Base-by-base conservation (phyloP, 2,888 invertebrate genomes). In the Amaurobius ferox region DNA sequence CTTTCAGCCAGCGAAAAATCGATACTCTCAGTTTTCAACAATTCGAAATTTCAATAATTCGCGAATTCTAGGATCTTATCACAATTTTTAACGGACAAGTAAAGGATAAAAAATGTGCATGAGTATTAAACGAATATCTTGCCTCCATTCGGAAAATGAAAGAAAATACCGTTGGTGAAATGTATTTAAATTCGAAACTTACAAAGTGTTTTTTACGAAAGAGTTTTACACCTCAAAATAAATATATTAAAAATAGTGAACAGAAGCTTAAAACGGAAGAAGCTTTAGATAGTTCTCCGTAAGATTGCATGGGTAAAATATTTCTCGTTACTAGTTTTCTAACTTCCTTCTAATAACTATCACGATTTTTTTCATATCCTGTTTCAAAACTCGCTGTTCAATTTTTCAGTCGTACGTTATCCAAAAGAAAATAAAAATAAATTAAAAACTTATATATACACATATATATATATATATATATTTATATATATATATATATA, bases 261-360 rank as follows among this genome's bases (percentile, higher is more conserved):
- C 48, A 44, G n/a, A 44, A 2, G 6, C 30, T 30, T 16, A 32
- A 67, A 23, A 48, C 7, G 35, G 39, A 73, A 29, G 35, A 48
- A 23, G 35, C 26, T 30, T 48, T 13, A 28, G 39, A 70, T 44
- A 70, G 28, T 61, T 61, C 23, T 23, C 2, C 23, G 23, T 61
- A 19, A 61, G 61, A 61, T 23, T 61, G 61, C 9, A 26, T 1
- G 61, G 61, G 1, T 2, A 66, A 30, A 81, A 81, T 70, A 76
- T 62, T 70, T 74, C 81, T 81, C 81, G 76, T 81, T 81, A 81
- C 76, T 29, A 44, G 67, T 61, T 66, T 62, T 40, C 81, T 81
- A 81, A 81, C 81, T 81, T 81, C 68, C 74, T 81, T 81, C 76
- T 76, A 81, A 81, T 81, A 81, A 81, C 70, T 23, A 30, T 30